Percentiles rank a stretch among this genome's conserved stretches.
Evolutionary conservation across 2,888 invertebrate genomes (phyloP).

Genomic region (Xestia ashworthii): DNA sequence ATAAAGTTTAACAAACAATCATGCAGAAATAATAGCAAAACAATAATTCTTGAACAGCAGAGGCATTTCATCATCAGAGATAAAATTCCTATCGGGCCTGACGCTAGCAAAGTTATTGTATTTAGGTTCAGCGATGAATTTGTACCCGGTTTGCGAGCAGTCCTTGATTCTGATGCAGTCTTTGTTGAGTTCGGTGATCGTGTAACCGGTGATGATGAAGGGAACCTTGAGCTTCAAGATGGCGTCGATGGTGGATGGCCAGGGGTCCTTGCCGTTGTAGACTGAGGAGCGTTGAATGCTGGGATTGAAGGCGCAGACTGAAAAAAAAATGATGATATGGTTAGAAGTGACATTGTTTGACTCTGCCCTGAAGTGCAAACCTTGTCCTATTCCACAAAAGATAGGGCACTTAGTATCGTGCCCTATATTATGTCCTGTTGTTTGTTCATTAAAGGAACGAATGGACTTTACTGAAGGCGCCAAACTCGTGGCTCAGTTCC

Average conservation of each 20-base stretch:
- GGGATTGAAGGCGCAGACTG: slow-evolving; percentile 94
- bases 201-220: slow-evolving; percentile 92
- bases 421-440: no score
- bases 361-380: no score
- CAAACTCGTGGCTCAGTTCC: no score
- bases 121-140: slow-evolving; percentile 89
- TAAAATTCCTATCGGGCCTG: slow-evolving; percentile 94
- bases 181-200: slow-evolving; percentile 91
- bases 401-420: no score
- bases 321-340: slow-evolving; percentile 54
- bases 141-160: slow-evolving; percentile 85
- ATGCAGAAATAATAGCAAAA: slow-evolving; percentile 88
- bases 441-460: no score
- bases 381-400: no score
- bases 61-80: slow-evolving; percentile 93
- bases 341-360: background rate
- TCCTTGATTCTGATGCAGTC: slow-evolving; percentile 91
- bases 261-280: slow-evolving; percentile 91
- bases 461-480: no score
- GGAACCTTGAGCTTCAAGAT: slow-evolving; percentile 91
- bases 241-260: slow-evolving; percentile 92
- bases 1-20: slow-evolving; percentile 16
- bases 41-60: slow-evolving; percentile 94
- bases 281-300: slow-evolving; percentile 93
- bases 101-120: slow-evolving; percentile 93